Conservation (phyloP, 37 sponge, comb jelly and placozoan genomes). For the Mnemiopsis leidyi region DNA sequence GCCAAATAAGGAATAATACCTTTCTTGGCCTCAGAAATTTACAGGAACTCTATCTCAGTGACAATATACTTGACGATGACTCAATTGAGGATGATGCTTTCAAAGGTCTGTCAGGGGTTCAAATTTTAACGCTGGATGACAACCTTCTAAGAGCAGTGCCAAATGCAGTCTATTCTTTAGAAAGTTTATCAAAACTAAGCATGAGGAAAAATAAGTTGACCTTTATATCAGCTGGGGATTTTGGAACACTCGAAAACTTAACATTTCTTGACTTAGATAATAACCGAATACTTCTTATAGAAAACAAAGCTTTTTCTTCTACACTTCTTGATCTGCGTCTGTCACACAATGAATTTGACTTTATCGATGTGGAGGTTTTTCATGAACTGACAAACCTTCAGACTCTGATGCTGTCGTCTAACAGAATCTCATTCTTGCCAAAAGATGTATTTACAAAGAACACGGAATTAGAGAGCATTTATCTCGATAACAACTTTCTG, state of each 20-base stretch:
- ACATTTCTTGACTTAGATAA: background rate
- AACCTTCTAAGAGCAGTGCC: constrained; percentile 22
- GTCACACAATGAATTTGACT: background rate
- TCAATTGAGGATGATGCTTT: constrained; percentile 12
- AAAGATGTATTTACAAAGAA: constrained; percentile 11
- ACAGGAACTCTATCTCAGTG: constrained; percentile 1
- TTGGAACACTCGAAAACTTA: background rate
- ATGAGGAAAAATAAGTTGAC: constrained; percentile 24
- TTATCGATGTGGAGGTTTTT: background rate
- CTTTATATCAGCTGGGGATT: background rate
- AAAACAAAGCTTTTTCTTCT: background rate
- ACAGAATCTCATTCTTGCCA: background rate
- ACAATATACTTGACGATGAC: background rate
- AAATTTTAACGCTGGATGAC: background rate
- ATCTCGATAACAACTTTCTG: background rate
- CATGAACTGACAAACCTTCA: background rate
- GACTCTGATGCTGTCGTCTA: background rate
- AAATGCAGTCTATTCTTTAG: constrained; percentile 1
- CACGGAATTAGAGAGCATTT: background rate
- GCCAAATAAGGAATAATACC: background rate
- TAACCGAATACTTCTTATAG: background rate
- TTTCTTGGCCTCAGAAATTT: background rate
- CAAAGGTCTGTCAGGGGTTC: background rate
- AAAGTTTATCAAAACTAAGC: background rate
- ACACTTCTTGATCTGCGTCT: background rate